Evolutionary conservation across 92 coral and sea anemone genomes (phyloP), one percentile per base, ranked within the genome.

Genomic region (Hydrozoanthus gracilis): DNA sequence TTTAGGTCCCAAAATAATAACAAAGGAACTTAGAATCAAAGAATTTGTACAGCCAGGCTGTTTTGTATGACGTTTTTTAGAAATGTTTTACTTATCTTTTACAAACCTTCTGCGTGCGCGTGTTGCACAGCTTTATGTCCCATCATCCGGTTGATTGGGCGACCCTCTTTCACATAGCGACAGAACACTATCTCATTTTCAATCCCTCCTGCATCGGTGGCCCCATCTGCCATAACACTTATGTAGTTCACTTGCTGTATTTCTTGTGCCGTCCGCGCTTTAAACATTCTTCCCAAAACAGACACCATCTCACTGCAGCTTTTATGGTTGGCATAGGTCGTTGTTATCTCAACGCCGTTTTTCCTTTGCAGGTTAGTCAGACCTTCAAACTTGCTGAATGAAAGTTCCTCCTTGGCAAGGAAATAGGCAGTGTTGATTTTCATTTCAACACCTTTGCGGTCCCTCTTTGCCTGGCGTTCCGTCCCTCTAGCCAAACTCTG

Each of bases 131-230:
- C 87, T 82, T 75, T 88, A 50, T 88, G 87, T 62, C 84, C 87
- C 56, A 88, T 82, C 66, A 82, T 16, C 77, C 83, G 45, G 84
- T 82, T 82, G 66, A 75, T 76, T 62, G 91, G 87, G 62, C 84
- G 66, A 49, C 87, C 83, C 66, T 87, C 90, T 69, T 76, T 85
- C 82, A 80, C 77, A 52, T 62, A 83, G 46, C 91, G 56, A 83
- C 91, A 88, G 88, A 75, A 83, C 17, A 88, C 88, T 62, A 88
- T 75, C 72, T 88, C 86, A 77, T 76, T 89, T 52, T 89, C 88
- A 15, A 69, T 67, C 35, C 88, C 88, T 46, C 88, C 84, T 66
- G 85, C 88, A 58, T 83, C 86, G 4, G 91, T 89, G 50, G 88
- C 88, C 72, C 91, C 86, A 45, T 83, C 91, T 9, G 86, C 87